These are phyloP conservation scores for Opisthocomus hoazin DNA, from an alignment of 2,113 vertebrate genomes.

Conservation along the genomic window DNA sequence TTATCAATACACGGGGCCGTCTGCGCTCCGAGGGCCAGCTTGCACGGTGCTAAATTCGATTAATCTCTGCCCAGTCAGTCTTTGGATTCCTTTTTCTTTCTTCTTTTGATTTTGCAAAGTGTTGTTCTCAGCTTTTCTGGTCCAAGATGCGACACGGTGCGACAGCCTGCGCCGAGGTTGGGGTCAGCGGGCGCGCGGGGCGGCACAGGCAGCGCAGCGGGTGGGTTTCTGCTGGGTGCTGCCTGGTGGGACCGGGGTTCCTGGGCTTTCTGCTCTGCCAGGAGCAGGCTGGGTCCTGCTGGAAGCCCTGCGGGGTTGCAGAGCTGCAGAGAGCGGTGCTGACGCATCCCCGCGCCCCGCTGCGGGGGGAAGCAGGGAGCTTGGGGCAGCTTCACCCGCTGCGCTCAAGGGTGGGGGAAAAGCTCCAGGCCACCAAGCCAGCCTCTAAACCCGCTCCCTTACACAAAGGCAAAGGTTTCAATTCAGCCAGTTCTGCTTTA, in stretches of 20 bases:
- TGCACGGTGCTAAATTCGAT: too few relatives aligned
- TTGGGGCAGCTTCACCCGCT: neutral
- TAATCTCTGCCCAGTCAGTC: neutral
- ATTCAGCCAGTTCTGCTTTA: neutral
- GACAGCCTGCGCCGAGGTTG: too few relatives aligned
- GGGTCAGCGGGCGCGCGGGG: too few relatives aligned
- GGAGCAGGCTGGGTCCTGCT: neutral
- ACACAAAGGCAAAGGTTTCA: neutral
- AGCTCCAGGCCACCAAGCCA: too few relatives aligned
- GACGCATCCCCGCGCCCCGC: neutral
- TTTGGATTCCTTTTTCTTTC: too few relatives aligned
- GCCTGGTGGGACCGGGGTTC: neutral
- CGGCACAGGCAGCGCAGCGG: neutral
- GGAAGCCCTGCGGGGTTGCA: neutral
- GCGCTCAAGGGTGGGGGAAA: neutral
- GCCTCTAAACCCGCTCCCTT: neutral
- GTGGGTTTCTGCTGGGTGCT: neutral
- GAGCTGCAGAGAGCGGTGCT: neutral
- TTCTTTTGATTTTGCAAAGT: neutral
- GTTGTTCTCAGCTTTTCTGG: neutral
- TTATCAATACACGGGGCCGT: neutral
- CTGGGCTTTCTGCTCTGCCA: neutral
- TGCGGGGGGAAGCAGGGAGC: too few relatives aligned
- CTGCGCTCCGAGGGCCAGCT: neutral
- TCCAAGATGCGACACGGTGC: neutral